Evolutionary conservation across 2,797 vertebrate genomes (phyloP).

Genomic region (Gastrophryne carolinensis): DNA sequence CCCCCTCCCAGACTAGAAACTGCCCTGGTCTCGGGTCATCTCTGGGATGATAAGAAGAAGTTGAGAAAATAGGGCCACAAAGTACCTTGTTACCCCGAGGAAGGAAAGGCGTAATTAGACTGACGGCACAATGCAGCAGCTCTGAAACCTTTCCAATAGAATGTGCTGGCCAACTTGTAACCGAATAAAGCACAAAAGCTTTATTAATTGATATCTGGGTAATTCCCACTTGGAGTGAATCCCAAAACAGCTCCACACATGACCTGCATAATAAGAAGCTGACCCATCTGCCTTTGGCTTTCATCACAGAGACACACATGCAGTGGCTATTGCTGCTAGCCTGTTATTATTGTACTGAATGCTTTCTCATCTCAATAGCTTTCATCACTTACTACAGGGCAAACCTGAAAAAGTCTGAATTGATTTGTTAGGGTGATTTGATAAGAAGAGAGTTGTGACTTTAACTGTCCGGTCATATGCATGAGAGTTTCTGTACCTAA

Average conservation of each 20-base stretch:
- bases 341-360: too few species aligned
- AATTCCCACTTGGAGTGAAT: slow-evolving; percentile 62
- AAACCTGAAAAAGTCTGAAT: too few species aligned
- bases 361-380: too few species aligned
- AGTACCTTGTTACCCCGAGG: slow-evolving; percentile 29
- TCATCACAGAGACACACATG: slow-evolving; percentile 11
- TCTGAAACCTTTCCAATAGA: slow-evolving; percentile 59
- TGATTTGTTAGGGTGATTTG: too few species aligned
- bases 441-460: too few species aligned
- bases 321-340: too few species aligned
- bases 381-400: too few species aligned
- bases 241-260: slow-evolving; percentile 43
- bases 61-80: slow-evolving; percentile 7
- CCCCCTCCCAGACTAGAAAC: too few species aligned
- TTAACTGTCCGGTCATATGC: too few species aligned
- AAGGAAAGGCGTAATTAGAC: slow-evolving; percentile 40
- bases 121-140: slow-evolving; percentile 50
- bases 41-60: slow-evolving; percentile 16
- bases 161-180: slow-evolving; percentile 55
- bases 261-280: not conserved
- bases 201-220: slow-evolving; percentile 59
- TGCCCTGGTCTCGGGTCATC: slow-evolving; percentile 11
- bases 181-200: slow-evolving; percentile 54
- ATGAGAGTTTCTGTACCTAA: too few species aligned
- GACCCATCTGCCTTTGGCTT: slow-evolving; percentile 45